These are phyloP conservation scores for Scaptomyza flava DNA, from an alignment of 2,888 invertebrate species.

Conservation along the genomic window DNA sequence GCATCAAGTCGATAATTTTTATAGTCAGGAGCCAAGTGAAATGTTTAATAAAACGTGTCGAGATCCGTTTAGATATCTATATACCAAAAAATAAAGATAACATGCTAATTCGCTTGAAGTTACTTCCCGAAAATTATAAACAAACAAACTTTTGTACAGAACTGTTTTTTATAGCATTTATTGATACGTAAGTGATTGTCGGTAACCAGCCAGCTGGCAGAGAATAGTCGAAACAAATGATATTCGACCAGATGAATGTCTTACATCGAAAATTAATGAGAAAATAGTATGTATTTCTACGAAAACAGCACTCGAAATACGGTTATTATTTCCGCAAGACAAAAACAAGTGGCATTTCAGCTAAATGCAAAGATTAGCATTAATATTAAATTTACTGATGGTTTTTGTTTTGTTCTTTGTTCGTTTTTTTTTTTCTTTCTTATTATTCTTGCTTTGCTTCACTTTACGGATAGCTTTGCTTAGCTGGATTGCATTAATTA, in stretches of 20 bases:
- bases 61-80: slow-evolving; percentile 25
- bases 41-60: slow-evolving; percentile 37
- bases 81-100: not conserved
- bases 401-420: slow-evolving; percentile 41
- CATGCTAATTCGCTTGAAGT: not conserved
- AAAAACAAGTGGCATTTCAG: slow-evolving; percentile 47
- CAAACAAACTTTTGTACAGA: slow-evolving; percentile 16
- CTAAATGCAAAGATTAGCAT: slow-evolving; percentile 49
- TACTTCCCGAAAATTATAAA: not conserved
- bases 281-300: slow-evolving; percentile 15
- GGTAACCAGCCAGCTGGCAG: slow-evolving; percentile 28
- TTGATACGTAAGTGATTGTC: slow-evolving; percentile 29
- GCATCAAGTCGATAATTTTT: slow-evolving; percentile 59
- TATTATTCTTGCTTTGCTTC: slow-evolving; percentile 22
- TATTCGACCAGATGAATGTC: slow-evolving; percentile 31
- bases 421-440: no score
- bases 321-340: slow-evolving; percentile 33
- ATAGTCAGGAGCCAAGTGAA: slow-evolving; percentile 38
- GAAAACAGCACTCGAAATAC: slow-evolving; percentile 1
- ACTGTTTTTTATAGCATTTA: slow-evolving; percentile 41
- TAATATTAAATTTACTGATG: slow-evolving; percentile 33
- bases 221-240: slow-evolving; percentile 26
- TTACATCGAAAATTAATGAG: slow-evolving; percentile 22
- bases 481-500: slow-evolving; percentile 68
- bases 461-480: slow-evolving; percentile 28